These are phyloP conservation scores for Podargus strigoides DNA, from an alignment of 2,797 vertebrate genomes.

Conservation along the genomic window DNA sequence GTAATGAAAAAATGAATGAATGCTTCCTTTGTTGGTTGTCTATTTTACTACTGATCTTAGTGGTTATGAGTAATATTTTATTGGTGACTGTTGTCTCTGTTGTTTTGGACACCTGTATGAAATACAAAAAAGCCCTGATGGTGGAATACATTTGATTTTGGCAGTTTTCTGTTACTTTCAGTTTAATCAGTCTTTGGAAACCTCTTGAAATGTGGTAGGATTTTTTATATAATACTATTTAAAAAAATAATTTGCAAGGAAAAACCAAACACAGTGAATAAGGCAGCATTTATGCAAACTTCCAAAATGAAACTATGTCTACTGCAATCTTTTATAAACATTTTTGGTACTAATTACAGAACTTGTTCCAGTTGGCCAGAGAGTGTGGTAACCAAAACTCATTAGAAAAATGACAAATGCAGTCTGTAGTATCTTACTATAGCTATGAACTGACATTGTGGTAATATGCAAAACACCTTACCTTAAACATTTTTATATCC, in stretches of 20 bases:
- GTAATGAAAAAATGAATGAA: neutral
- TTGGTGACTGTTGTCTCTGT: neutral
- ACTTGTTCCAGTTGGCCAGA: slow-evolving; percentile 38
- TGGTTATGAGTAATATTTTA: neutral
- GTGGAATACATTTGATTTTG: slow-evolving; percentile 7
- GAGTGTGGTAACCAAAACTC: slow-evolving; percentile 36
- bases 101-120: neutral
- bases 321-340: slow-evolving; percentile 61
- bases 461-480: slow-evolving; percentile 25
- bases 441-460: slow-evolving; percentile 31
- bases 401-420: slow-evolving; percentile 46
- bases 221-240: neutral
- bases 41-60: neutral
- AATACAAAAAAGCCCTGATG: neutral
- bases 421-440: slow-evolving; percentile 34
- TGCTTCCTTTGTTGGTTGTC: neutral
- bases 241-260: slow-evolving; percentile 27
- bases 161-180: slow-evolving; percentile 35
- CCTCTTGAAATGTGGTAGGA: neutral
- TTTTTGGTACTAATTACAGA: slow-evolving; percentile 69
- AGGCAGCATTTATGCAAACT: slow-evolving; percentile 47
- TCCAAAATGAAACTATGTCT: slow-evolving; percentile 42
- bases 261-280: slow-evolving; percentile 34
- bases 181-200: slow-evolving; percentile 32
- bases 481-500: neutral